A percentile compares a stretch with the other conserved stretches of the same genome.
Evolutionary conservation across 2,113 vertebrate species (phyloP).

Genomic region (Macheiramphus alcinus): DNA sequence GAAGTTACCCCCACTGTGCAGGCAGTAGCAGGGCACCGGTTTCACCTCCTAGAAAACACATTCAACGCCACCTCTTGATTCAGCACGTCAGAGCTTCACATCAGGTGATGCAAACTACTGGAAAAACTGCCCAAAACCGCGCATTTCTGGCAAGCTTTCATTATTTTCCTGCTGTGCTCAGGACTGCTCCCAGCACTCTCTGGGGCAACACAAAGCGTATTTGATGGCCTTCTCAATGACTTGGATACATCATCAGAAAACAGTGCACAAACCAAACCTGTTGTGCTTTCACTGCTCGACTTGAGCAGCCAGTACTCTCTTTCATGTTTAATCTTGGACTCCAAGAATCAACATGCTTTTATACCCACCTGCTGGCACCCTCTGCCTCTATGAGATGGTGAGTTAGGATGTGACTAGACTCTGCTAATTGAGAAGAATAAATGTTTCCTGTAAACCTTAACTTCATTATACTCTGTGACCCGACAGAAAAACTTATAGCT

Average conservation of each 20-base stretch:
- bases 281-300: background rate
- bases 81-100: background rate
- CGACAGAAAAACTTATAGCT: background rate
- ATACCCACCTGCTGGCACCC: background rate
- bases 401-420: background rate
- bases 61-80: background rate
- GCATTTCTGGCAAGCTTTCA: background rate
- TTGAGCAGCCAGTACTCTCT: background rate
- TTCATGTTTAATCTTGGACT: background rate
- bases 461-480: background rate
- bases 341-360: background rate
- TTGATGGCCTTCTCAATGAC: background rate
- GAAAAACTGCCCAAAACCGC: background rate
- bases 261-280: background rate
- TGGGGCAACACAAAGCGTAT: background rate
- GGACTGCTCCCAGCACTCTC: background rate
- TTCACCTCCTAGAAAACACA: background rate
- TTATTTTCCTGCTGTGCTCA: background rate
- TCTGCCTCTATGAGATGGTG: background rate
- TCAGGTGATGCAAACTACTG: background rate
- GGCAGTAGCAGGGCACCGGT: background rate
- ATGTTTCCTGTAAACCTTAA: background rate
- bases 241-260: background rate
- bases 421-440: background rate
- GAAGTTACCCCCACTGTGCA: rapidly evolving